phyloP scores from a whole-genome alignment of 2,797 vertebrate genomes.

The Gymnoscopelus braueri region DNA sequence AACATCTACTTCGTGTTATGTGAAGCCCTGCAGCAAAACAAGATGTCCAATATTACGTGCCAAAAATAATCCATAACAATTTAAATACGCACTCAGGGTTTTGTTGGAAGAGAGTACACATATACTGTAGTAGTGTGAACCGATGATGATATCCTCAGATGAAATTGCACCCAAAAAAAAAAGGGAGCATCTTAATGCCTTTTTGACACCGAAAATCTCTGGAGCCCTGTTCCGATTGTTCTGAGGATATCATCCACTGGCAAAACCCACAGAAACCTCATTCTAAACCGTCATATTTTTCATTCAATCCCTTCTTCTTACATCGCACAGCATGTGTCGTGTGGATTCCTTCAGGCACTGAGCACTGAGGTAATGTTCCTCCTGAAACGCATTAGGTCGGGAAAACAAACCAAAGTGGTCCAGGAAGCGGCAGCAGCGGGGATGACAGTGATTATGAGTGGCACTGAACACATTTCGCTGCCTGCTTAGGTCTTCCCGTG shows the following conservation, averaged over 20 bases:
- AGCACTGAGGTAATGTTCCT: slow-evolving; percentile 52
- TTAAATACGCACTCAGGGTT: too few relatives aligned
- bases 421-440: slow-evolving; percentile 53
- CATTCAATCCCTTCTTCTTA: slow-evolving; percentile 12
- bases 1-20: slow-evolving; percentile 55
- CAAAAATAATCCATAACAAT: too few relatives aligned
- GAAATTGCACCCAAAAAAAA: not conserved
- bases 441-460: slow-evolving; percentile 71
- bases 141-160: too few relatives aligned
- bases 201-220: not conserved
- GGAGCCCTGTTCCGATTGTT: slow-evolving; percentile 4
- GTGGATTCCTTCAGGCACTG: slow-evolving; percentile 34
- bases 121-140: too few relatives aligned
- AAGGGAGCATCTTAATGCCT: slow-evolving; percentile 1
- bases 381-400: slow-evolving; percentile 59
- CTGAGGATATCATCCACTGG: not conserved
- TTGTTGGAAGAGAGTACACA: too few relatives aligned
- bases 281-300: not conserved
- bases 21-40: slow-evolving; percentile 27
- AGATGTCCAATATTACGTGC: not conserved
- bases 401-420: slow-evolving; percentile 55
- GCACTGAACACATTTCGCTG: slow-evolving; percentile 69
- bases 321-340: slow-evolving; percentile 6
- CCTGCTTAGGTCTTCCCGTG: slow-evolving; percentile 43
- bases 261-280: slow-evolving; percentile 5